phyloP scores from a whole-genome alignment of 2,888 invertebrate species.

The Ormyrus labotus region DNA sequence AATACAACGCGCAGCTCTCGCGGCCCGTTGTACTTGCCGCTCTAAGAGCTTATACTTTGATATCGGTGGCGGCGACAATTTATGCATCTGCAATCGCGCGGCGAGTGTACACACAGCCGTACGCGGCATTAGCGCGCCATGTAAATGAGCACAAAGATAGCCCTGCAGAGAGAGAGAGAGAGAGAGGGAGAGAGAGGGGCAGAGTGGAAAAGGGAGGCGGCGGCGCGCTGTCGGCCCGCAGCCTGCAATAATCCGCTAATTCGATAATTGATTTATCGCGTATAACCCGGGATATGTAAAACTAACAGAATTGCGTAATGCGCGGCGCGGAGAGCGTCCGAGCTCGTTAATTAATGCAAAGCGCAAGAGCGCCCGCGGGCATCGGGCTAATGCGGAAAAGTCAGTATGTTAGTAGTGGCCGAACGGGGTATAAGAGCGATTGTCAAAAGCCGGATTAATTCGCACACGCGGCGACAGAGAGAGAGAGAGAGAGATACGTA shows the following conservation, averaged over 20 bases:
- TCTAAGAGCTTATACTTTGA: conserved; percentile 33
- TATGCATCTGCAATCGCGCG: conserved; percentile 56
- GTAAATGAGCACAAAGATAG: conserved; percentile 59
- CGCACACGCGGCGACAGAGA: neutral
- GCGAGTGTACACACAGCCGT: conserved; percentile 60
- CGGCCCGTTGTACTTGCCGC: neutral
- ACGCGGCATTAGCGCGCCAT: conserved; percentile 61
- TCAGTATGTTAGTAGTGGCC: conserved; percentile 37
- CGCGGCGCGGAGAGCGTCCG: conserved; percentile 22
- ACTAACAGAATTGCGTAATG: conserved; percentile 62
- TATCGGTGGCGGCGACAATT: conserved; percentile 58
- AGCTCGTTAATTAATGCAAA: conserved; percentile 64
- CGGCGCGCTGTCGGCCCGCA: conserved; percentile 41
- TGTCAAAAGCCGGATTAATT: conserved; percentile 11
- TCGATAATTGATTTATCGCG: conserved; percentile 73
- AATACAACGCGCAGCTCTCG: no score
- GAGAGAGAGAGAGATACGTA: neutral
- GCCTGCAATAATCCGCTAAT: conserved; percentile 69
- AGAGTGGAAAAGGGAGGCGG: neutral
- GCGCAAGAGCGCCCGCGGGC: conserved; percentile 40
- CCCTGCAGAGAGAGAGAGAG: neutral
- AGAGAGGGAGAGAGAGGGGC: neutral
- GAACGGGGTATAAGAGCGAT: neutral
- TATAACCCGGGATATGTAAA: conserved; percentile 59
- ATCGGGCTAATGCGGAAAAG: conserved; percentile 25